phyloP scores from a whole-genome alignment of 2,797 vertebrate species.

The Hypotaenidia philippensis region DNA sequence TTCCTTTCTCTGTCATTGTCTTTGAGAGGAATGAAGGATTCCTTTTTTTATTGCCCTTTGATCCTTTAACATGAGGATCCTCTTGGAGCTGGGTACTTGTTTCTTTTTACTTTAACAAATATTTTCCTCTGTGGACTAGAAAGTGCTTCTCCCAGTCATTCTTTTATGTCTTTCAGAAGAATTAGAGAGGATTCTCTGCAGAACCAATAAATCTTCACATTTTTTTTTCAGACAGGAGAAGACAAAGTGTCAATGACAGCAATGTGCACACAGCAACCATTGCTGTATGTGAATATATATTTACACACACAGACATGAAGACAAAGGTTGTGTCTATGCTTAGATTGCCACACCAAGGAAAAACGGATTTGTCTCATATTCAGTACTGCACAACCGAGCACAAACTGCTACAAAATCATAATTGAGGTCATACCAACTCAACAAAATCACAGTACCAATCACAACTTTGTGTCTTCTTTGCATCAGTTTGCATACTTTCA shows the following conservation, averaged over 20 bases:
- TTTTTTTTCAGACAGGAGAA: background rate
- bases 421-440: background rate
- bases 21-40: background rate
- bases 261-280: background rate
- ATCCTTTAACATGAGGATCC: background rate
- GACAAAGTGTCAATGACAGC: background rate
- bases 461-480: background rate
- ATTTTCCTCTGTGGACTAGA: background rate
- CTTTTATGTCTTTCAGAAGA: background rate
- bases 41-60: background rate
- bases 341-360: background rate
- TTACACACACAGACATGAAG: accelerated
- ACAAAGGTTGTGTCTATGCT: background rate
- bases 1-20: background rate
- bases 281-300: background rate
- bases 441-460: background rate
- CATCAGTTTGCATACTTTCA: background rate
- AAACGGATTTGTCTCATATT: background rate
- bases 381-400: background rate
- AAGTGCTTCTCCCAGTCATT: background rate
- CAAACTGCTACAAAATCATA: background rate
- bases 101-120: background rate
- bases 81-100: background rate
- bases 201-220: background rate
- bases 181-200: background rate